Evolutionary conservation across 1,140 invertebrate genomes (phyloP), one percentile per base, ranked within the genome.

Genomic region (Belonocnema kinseyi): DNA sequence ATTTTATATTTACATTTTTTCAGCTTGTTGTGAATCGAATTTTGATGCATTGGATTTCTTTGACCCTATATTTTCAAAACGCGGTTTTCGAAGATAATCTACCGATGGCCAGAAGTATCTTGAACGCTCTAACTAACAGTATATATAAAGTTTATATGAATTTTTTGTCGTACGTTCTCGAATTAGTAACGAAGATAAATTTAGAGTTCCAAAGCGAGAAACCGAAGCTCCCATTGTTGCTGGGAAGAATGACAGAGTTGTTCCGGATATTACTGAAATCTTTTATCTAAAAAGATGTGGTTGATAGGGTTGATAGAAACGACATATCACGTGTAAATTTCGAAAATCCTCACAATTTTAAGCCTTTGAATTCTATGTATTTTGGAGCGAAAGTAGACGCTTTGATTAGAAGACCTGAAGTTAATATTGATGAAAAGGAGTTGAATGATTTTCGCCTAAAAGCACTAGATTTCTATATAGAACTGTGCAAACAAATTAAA

Each of bases 401-500:
- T 50, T 51, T 75, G 5, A 17, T 75, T 12, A 66, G 70, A 21
- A 46, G 50, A 51, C 33, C 14, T 50, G 53, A 51, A n/a, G 13
- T 17, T 4, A 5, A 56, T n/a, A 40, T 75, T 8, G 40, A 75
- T 51, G 51, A 50, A 61, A 75, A n/a, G 7, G 50, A 75, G 19
- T 40, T 75, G 74, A 33, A 75, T 16, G 51, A 51, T 46, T 75
- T 75, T 26, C 17, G 26, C 26, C 16, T 75, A 8, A 46, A 51
- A 50, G 74, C 50, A 26, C 53, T 75, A 0, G 74, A 75, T 50
- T 75, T 40, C 50, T 61, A 75, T 51, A 46, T 70, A 14, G 58
- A 75, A n/a, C 50, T 75, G 7, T 75, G 74, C 33, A 56, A 33
- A 4, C 74, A 75, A 50, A 75, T 75, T 17, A 56, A 53, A 16